Evolutionary conservation across 2,113 vertebrate species (phyloP).

Genomic region (Anguilla japonica): DNA sequence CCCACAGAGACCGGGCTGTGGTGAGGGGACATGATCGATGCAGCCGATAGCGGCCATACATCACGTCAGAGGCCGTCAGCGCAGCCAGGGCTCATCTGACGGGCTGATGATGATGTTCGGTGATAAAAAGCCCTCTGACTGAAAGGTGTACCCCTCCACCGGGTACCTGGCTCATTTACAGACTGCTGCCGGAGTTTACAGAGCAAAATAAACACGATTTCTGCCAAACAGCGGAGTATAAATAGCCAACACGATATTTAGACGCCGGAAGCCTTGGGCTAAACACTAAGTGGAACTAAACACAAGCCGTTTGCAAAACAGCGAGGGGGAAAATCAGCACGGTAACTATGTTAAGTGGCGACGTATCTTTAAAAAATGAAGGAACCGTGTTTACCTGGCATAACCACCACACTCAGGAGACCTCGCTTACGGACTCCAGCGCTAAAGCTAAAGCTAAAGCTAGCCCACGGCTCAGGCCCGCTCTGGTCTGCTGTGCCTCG

Average conservation of each 20-base stretch:
- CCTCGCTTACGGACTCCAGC: not conserved
- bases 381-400: not conserved
- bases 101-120: not conserved
- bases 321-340: not conserved
- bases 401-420: not conserved
- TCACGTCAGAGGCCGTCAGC: not conserved
- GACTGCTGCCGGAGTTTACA: not conserved
- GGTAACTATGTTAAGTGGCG: not conserved
- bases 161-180: not conserved
- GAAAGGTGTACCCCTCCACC: not conserved
- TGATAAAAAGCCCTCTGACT: not conserved
- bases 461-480: not conserved
- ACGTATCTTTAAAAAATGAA: not conserved
- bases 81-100: not conserved
- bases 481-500: not conserved
- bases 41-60: conserved; percentile 16
- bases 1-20: not conserved
- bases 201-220: not conserved
- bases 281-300: not conserved
- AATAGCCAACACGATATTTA: not conserved
- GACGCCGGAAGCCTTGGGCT: not conserved
- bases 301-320: not conserved
- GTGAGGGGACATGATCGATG: conserved; percentile 1
- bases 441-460: too few species aligned
- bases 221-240: not conserved